Evolutionary conservation across 2,797 vertebrate genomes (phyloP), one percentile per base, ranked within the genome.

Genomic region (Pogonophryne albipinna): DNA sequence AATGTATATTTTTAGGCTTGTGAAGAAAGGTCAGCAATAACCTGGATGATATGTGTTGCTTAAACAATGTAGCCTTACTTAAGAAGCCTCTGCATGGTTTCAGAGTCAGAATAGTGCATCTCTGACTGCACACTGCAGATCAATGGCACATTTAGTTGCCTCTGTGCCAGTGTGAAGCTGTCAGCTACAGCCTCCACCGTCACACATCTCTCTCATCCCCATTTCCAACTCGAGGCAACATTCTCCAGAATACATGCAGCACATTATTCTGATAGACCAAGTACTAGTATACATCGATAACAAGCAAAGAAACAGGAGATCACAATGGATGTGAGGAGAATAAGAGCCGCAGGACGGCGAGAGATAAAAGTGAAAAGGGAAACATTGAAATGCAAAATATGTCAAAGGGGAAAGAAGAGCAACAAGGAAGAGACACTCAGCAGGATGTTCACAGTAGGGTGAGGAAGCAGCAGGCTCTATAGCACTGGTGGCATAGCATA

Each of bases 71-170:
- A 17, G 16, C 27, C 17, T 51, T 11, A 50, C 51, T 31, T 17
- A 47, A 65, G 46, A 65, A 31, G 14, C 34, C 47, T 64, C 12
- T 38, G 10, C 52, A 63, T 5, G 23, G 52, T 1, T 74, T 65
- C n/a, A 50, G 13, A 4, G 27, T 38, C 3, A 45, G 64, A 49
- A 57, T 38, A 72, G 51, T 52, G 7, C n/a, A 64, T 53, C 55
- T 63, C 51, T 27, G 34, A 51, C 66, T 66, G 68, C 53, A 61
- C 42, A 20, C 42, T 60, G 80, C 67, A 84, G 63, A 81, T 58
- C 69, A 80, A 80, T 66, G 81, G 57, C 74, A 85, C 42, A 49
- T 82, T 66, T 62, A 31, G 59, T 42, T 69, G 49, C 46, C 61
- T 67, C 34, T 19, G 42, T 70, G 67, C 23, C 59, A 55, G 59